A percentile compares a stretch with the other conserved stretches of the same genome.
Evolutionary conservation across 2,113 vertebrate species (phyloP).

Genomic region (Solea senegalensis): DNA sequence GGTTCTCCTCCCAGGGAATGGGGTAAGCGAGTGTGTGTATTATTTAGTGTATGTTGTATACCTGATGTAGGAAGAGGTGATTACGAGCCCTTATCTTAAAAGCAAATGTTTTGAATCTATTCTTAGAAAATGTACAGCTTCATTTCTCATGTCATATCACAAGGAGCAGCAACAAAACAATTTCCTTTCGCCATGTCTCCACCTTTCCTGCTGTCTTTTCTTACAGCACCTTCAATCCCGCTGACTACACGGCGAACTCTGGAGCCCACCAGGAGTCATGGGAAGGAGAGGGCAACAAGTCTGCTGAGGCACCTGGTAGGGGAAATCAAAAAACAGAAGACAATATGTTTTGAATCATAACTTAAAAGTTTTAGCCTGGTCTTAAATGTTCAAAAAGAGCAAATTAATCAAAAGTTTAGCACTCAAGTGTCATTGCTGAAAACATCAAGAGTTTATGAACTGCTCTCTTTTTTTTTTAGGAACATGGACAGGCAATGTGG

Average conservation of each 20-base stretch:
- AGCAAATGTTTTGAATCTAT: constrained; percentile 49
- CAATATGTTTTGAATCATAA: neutral
- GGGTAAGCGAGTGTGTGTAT: constrained; percentile 83
- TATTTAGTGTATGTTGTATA: neutral
- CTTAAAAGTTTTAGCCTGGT: too few relatives aligned
- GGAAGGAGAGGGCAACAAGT: constrained; percentile 85
- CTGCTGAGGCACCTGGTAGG: constrained; percentile 87
- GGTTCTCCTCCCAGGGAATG: constrained; percentile 93
- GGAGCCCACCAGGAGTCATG: constrained; percentile 85
- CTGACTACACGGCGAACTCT: constrained; percentile 88
- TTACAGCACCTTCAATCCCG: constrained; percentile 92
- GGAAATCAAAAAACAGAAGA: neutral
- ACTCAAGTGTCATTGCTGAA: too few relatives aligned
- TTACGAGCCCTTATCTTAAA: constrained; percentile 64
- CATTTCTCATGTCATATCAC: neutral
- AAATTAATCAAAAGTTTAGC: too few relatives aligned
- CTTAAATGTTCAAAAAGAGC: too few relatives aligned
- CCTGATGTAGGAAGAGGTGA: constrained; percentile 20
- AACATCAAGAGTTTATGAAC: neutral
- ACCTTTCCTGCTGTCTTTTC: neutral
- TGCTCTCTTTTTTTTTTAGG: constrained; percentile 69
- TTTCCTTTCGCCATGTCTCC: neutral
- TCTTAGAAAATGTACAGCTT: neutral
- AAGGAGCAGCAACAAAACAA: neutral
- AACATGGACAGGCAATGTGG: constrained; percentile 89